These are phyloP conservation scores for Eupithecia exiguata DNA, from an alignment of 2,888 invertebrate genomes.

Conservation along the genomic window DNA sequence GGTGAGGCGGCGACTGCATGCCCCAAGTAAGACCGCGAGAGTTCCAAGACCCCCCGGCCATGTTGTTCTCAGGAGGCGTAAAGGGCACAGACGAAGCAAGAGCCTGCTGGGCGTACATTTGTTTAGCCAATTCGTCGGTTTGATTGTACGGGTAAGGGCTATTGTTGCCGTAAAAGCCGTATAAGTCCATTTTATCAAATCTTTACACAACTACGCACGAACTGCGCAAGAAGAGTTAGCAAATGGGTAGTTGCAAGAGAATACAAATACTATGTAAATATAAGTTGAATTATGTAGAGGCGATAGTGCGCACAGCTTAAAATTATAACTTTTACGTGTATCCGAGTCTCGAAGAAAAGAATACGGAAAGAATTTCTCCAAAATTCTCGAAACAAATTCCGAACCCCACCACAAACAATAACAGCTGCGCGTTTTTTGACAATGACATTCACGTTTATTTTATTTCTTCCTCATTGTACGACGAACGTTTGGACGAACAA, in stretches of 20 bases:
- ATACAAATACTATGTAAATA: not conserved
- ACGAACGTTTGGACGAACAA: no score
- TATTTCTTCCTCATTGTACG: no score
- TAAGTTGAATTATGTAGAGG: not conserved
- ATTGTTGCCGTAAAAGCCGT: conserved; percentile 56
- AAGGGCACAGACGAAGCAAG: conserved; percentile 59
- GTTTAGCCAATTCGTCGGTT: conserved; percentile 70
- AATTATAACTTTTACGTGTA: not conserved
- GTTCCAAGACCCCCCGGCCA: conserved; percentile 81
- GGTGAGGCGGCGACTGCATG: conserved; percentile 67
- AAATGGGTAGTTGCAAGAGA: not conserved
- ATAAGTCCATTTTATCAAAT: conserved; percentile 64
- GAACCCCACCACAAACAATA: not conserved
- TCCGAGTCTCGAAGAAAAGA: not conserved
- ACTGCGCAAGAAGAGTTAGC: not conserved
- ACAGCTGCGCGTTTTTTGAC: not conserved
- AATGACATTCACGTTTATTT: not conserved
- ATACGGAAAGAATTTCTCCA: not conserved
- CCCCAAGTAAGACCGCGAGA: conserved; percentile 83
- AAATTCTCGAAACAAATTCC: not conserved
- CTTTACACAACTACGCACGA: not conserved
- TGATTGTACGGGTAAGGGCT: conserved; percentile 66
- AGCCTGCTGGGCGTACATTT: conserved; percentile 73
- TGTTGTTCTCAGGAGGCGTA: conserved; percentile 61
- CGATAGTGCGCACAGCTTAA: not conserved